Percentiles rank a stretch among this genome's conserved stretches.
These are phyloP conservation scores for Lampropteryx suffumata DNA, from an alignment of 2,888 invertebrate species.

Conservation along the genomic window DNA sequence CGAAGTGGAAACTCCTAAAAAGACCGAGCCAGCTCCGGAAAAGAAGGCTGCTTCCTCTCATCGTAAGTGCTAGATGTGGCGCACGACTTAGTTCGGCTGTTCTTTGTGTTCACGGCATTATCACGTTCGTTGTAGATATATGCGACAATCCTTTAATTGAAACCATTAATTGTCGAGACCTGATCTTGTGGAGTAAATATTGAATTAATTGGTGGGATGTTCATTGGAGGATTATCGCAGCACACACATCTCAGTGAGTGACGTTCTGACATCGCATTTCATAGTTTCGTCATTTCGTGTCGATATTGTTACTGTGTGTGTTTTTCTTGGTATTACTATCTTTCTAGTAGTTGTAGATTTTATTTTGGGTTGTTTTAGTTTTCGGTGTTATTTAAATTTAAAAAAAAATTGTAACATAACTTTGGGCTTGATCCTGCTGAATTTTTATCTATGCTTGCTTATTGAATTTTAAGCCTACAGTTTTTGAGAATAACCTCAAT, in stretches of 20 bases:
- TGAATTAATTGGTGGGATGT: constrained; percentile 11
- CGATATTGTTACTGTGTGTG: constrained; percentile 33
- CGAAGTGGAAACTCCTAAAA: constrained; percentile 81
- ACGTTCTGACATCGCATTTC: constrained; percentile 32
- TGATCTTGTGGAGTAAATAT: constrained; percentile 15
- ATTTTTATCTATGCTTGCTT: constrained; percentile 19
- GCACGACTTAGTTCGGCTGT: constrained; percentile 50
- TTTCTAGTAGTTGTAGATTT: constrained; percentile 34
- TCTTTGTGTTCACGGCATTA: constrained; percentile 29
- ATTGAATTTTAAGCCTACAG: background rate
- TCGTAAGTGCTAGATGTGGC: constrained; percentile 80
- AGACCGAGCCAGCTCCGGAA: constrained; percentile 76
- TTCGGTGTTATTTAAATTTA: constrained; percentile 3
- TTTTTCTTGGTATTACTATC: constrained; percentile 35
- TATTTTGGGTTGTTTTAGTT: constrained; percentile 10
- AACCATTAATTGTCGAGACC: constrained; percentile 9
- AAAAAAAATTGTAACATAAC: constrained; percentile 1
- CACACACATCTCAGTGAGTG: constrained; percentile 27
- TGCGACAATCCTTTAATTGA: constrained; percentile 46
- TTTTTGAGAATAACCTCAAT: background rate
- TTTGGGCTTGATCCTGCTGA: constrained; percentile 4
- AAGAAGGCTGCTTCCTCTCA: constrained; percentile 76
- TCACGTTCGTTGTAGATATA: constrained; percentile 28
- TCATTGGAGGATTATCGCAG: constrained; percentile 45
- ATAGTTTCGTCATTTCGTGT: constrained; percentile 29